phyloP scores from a whole-genome alignment of 2,888 invertebrate species.

The Dimorphilus gyrociliatus region DNA sequence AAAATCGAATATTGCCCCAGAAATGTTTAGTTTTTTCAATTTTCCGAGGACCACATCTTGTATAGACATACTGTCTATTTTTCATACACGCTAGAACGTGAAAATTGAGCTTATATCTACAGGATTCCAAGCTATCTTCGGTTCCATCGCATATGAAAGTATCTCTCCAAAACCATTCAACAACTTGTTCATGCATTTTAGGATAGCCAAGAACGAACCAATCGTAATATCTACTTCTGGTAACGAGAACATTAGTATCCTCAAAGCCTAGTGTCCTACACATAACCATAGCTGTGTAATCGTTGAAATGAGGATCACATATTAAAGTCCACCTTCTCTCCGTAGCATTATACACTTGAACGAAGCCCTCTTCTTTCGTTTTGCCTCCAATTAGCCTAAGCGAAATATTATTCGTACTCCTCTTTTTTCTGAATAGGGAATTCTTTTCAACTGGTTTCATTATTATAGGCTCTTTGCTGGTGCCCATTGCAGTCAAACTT shows the following conservation, averaged over 20 bases:
- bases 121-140: conserved; percentile 37
- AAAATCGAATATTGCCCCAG: conserved; percentile 92
- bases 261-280: conserved; percentile 81
- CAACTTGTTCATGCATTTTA: conserved; percentile 27
- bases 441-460: conserved; percentile 11
- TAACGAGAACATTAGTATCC: conserved; percentile 70
- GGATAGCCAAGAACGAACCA: conserved; percentile 29
- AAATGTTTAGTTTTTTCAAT: conserved; percentile 19
- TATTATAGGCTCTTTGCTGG: conserved; percentile 17
- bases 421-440: conserved; percentile 1
- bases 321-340: conserved; percentile 90
- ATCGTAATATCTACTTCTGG: conserved; percentile 42
- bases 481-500: conserved; percentile 64
- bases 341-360: conserved; percentile 85
- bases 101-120: conserved; percentile 65
- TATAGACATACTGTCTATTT: conserved; percentile 67
- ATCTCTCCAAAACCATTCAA: conserved; percentile 27
- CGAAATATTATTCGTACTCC: not conserved
- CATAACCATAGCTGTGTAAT: conserved; percentile 87
- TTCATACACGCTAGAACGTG: conserved; percentile 54
- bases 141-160: conserved; percentile 33
- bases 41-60: conserved; percentile 56
- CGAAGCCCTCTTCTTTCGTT: conserved; percentile 62
- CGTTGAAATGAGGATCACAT: conserved; percentile 85
- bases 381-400: conserved; percentile 56